phyloP scores from a whole-genome alignment of 2,888 invertebrate genomes.

The Minunthozetes semirufus region DNA sequence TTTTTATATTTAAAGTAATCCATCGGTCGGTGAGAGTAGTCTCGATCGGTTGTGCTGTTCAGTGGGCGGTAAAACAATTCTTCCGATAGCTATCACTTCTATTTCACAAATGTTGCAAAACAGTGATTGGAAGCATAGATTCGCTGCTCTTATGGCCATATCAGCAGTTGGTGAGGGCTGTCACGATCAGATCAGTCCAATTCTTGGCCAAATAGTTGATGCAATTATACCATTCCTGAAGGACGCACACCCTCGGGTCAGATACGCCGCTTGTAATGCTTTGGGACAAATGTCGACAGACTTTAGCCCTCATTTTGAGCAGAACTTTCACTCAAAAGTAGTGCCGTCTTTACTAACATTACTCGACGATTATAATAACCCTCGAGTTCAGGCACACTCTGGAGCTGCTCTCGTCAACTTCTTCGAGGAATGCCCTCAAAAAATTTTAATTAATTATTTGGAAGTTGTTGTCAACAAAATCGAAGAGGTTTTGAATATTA shows the following conservation, averaged over 20 bases:
- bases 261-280: slow-evolving; percentile 97
- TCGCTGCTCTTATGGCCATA: slow-evolving; percentile 97
- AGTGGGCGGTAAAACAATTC: slow-evolving; percentile 83
- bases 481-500: slow-evolving; percentile 77
- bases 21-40: slow-evolving; percentile 91
- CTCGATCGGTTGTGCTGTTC: slow-evolving; percentile 96
- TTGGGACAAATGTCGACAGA: slow-evolving; percentile 96
- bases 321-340: slow-evolving; percentile 89
- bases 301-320: slow-evolving; percentile 92
- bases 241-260: slow-evolving; percentile 80
- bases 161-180: slow-evolving; percentile 98
- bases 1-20: slow-evolving; percentile 59
- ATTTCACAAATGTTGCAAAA: slow-evolving; percentile 79
- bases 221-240: slow-evolving; percentile 76
- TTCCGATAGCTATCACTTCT: slow-evolving; percentile 76
- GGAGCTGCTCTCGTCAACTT: slow-evolving; percentile 98
- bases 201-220: slow-evolving; percentile 85
- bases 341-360: slow-evolving; percentile 78
- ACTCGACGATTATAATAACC: slow-evolving; percentile 81
- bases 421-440: slow-evolving; percentile 96
- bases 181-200: slow-evolving; percentile 92
- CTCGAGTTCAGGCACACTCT: slow-evolving; percentile 82
- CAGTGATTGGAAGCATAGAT: slow-evolving; percentile 42
- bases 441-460: slow-evolving; percentile 80
- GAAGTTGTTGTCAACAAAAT: slow-evolving; percentile 84